Evolutionary conservation across 2,113 vertebrate species (phyloP).

Genomic region (Hemichromis elongatus): DNA sequence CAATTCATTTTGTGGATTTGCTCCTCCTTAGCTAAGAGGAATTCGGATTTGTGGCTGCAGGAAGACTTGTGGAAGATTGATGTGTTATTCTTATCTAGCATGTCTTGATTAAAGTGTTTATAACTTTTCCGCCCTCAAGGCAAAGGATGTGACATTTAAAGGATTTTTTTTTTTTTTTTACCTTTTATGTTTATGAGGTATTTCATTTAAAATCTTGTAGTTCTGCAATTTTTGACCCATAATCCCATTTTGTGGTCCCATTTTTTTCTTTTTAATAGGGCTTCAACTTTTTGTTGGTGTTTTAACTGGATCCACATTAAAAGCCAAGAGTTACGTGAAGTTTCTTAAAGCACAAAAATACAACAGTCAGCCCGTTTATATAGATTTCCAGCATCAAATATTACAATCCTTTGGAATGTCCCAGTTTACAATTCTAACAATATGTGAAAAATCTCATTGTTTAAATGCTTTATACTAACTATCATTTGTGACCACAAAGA

Average conservation of each 20-base stretch:
- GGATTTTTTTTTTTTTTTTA: rapidly evolving
- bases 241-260: background rate
- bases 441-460: background rate
- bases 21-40: conserved; percentile 8
- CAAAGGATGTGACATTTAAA: background rate
- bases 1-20: conserved; percentile 45
- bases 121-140: background rate
- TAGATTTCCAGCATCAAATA: background rate
- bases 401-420: background rate
- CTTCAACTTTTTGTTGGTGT: background rate
- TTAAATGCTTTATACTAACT: background rate
- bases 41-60: conserved; percentile 5
- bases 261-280: background rate
- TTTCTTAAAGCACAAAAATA: background rate
- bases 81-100: conserved; percentile 20
- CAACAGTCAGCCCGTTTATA: background rate
- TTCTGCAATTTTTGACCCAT: background rate
- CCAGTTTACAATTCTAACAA: background rate
- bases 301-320: background rate
- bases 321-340: background rate
- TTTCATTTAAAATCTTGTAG: background rate
- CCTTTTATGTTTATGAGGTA: background rate
- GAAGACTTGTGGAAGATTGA: conserved; percentile 11
- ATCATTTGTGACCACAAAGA: background rate
- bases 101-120: conserved; percentile 4